Evolutionary conservation across 2,113 vertebrate genomes (phyloP).

Genomic region (Mormyrus iriodes): DNA sequence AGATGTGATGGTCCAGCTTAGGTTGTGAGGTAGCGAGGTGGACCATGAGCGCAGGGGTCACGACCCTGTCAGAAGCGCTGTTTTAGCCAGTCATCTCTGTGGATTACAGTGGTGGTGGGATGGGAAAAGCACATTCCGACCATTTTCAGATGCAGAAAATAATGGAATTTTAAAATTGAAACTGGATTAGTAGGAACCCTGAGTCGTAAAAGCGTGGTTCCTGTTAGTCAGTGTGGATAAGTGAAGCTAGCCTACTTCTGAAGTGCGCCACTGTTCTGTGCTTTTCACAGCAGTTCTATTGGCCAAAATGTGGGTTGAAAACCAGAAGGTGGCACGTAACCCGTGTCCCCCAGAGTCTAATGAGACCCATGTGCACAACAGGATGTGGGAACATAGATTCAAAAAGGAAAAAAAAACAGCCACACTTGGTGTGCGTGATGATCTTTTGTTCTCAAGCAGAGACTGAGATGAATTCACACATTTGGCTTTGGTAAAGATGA

Average conservation of each 20-base stretch:
- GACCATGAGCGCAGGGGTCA: constrained; percentile 40
- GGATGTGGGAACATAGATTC: neutral
- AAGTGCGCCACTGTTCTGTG: neutral
- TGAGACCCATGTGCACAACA: no score
- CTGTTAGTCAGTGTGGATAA: neutral
- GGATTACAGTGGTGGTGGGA: constrained; percentile 44
- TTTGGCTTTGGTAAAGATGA: neutral
- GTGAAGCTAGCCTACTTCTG: neutral
- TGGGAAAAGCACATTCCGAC: neutral
- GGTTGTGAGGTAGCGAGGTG: neutral
- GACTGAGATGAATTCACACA: neutral
- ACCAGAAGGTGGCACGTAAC: neutral
- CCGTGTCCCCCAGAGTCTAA: neutral
- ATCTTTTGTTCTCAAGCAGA: neutral
- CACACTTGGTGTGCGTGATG: neutral
- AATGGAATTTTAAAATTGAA: neutral
- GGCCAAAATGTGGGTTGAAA: neutral
- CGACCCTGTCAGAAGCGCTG: constrained; percentile 43
- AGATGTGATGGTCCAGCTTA: neutral
- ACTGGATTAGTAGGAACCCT: neutral
- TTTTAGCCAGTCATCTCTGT: constrained; percentile 48
- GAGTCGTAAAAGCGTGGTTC: neutral
- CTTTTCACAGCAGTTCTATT: neutral
- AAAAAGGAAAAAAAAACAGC: neutral
- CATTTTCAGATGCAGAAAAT: neutral